Conservation (phyloP, 2,113 vertebrate genomes). For the Uria aalge region DNA sequence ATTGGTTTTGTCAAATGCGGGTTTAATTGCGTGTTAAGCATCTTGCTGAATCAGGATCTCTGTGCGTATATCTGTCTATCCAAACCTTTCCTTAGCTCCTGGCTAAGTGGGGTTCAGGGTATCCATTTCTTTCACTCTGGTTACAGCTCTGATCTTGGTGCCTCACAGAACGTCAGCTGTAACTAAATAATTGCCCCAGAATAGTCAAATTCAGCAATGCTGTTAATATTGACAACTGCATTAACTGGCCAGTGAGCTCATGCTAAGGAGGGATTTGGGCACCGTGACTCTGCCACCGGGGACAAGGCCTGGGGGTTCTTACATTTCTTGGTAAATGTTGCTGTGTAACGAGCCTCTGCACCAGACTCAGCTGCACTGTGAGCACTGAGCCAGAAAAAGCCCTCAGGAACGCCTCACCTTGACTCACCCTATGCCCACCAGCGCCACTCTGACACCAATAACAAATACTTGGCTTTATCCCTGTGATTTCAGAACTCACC, state of each 20-base stretch:
- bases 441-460: not conserved
- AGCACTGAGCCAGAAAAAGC: not conserved
- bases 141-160: not conserved
- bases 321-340: not conserved
- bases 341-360: not conserved
- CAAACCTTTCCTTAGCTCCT: not conserved
- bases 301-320: not conserved
- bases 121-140: not conserved
- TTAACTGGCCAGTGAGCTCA: not conserved
- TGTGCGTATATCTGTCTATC: not conserved
- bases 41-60: slow-evolving; percentile 27
- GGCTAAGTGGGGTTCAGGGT: not conserved
- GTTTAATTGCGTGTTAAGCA: slow-evolving; percentile 20
- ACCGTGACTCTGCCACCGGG: not conserved
- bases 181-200: not conserved
- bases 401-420: not conserved
- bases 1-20: not conserved
- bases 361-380: not conserved
- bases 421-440: rapidly evolving
- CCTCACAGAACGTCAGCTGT: rapidly evolving
- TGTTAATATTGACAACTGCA: not conserved
- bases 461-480: not conserved
- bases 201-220: not conserved
- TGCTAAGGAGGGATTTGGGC: not conserved
- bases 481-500: not conserved